Conservation (phyloP, 2,797 vertebrate species). For the Hippoglossus hippoglossus region DNA sequence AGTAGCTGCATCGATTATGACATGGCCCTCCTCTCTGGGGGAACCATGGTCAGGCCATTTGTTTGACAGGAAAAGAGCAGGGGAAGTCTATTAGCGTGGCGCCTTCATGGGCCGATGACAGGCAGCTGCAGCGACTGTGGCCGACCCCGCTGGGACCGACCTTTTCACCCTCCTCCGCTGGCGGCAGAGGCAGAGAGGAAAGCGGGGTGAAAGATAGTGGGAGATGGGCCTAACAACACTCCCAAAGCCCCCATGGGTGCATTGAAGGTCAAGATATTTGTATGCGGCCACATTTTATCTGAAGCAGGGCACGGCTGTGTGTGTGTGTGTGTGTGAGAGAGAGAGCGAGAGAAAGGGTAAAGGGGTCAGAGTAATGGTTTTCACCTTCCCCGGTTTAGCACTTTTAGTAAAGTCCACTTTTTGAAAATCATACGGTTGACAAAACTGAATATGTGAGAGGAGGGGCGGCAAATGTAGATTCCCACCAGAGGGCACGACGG, state of each 20-base stretch:
- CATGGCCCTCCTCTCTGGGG: constrained; percentile 72
- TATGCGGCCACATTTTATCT: constrained; percentile 29
- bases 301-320: constrained; percentile 1
- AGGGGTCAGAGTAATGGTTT: constrained; percentile 33
- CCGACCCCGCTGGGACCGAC: constrained; percentile 50
- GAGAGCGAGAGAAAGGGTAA: neutral
- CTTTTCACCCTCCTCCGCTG: constrained; percentile 33
- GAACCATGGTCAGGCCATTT: constrained; percentile 72
- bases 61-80: constrained; percentile 78
- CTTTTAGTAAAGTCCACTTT: neutral
- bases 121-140: constrained; percentile 55
- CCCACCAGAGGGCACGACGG: neutral
- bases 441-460: neutral
- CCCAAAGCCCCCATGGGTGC: constrained; percentile 27
- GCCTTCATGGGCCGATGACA: constrained; percentile 67
- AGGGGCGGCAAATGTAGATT: neutral
- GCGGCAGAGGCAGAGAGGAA: constrained; percentile 22
- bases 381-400: constrained; percentile 24
- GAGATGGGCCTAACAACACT: constrained; percentile 32
- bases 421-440: neutral
- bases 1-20: constrained; percentile 78
- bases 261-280: constrained; percentile 60
- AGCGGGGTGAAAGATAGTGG: constrained; percentile 12
- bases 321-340: neutral
- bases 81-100: constrained; percentile 77